Percentiles rank a stretch among this genome's conserved stretches.
These are phyloP conservation scores for Pangasius sanitwongsei DNA, from an alignment of 2,797 vertebrate genomes.

Conservation along the genomic window DNA sequence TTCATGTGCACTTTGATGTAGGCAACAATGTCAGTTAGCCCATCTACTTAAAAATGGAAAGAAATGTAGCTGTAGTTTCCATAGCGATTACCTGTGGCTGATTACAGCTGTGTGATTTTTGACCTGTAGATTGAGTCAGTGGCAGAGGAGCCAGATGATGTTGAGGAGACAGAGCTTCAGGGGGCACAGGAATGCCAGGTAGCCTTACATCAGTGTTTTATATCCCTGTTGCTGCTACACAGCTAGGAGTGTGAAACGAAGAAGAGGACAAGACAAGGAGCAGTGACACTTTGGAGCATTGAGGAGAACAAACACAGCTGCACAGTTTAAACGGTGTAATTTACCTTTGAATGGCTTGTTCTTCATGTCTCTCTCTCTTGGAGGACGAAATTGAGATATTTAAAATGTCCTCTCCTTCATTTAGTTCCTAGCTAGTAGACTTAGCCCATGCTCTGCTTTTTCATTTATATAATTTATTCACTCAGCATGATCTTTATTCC, in stretches of 20 bases:
- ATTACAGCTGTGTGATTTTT: conserved; percentile 50
- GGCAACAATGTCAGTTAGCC: background rate
- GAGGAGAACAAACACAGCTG: too few relatives aligned
- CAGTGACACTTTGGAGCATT: background rate
- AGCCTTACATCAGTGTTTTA: conserved; percentile 28
- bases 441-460: background rate
- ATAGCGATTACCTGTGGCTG: conserved; percentile 13
- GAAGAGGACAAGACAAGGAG: conserved; percentile 10
- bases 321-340: background rate
- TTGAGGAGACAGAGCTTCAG: conserved; percentile 57
- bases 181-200: conserved; percentile 61
- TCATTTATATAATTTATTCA: background rate
- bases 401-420: conserved; percentile 29
- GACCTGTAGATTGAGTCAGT: conserved; percentile 53
- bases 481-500: background rate
- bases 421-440: conserved; percentile 10
- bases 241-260: conserved; percentile 9
- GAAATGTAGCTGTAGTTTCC: background rate
- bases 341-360: background rate
- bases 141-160: conserved; percentile 51
- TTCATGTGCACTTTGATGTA: background rate
- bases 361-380: too few relatives aligned
- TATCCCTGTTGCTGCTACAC: conserved; percentile 2
- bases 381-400: background rate
- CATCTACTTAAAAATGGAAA: background rate